Evolutionary conservation across 2,888 invertebrate species (phyloP).

Genomic region (Drosophila fulvimacula): DNA sequence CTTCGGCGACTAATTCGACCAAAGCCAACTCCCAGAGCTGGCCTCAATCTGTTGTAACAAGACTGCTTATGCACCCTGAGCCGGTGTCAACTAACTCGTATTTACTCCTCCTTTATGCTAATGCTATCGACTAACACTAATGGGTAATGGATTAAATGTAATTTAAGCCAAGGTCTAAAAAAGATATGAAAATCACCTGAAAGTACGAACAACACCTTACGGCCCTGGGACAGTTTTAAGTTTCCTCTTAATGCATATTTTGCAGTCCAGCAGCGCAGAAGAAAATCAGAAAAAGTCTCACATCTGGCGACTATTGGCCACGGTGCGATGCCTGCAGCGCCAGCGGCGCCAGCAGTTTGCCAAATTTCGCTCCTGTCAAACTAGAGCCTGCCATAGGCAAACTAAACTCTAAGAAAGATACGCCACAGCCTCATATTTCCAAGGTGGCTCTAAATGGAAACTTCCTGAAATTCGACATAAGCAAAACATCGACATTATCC

Average conservation of each 20-base stretch:
- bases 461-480: constrained; percentile 45
- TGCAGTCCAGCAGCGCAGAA: constrained; percentile 39
- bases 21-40: constrained; percentile 45
- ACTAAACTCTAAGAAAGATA: constrained; percentile 20
- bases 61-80: constrained; percentile 59
- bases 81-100: constrained; percentile 39
- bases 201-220: neutral
- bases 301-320: constrained; percentile 88
- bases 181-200: neutral
- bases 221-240: constrained; percentile 14
- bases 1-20: constrained; percentile 54
- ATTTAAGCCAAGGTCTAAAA: constrained; percentile 11
- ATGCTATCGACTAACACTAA: constrained; percentile 37
- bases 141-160: constrained; percentile 43
- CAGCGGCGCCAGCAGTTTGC: constrained; percentile 23
- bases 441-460: constrained; percentile 69
- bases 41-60: constrained; percentile 46
- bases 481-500: constrained; percentile 6
- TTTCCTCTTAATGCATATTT: constrained; percentile 14
- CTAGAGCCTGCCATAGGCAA: neutral
- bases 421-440: constrained; percentile 51
- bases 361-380: constrained; percentile 18
- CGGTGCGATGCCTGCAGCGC: constrained; percentile 79
- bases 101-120: constrained; percentile 38
- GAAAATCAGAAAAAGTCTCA: constrained; percentile 53